phyloP scores from a whole-genome alignment of 2,888 invertebrate species.

The Bombyx huttoni region DNA sequence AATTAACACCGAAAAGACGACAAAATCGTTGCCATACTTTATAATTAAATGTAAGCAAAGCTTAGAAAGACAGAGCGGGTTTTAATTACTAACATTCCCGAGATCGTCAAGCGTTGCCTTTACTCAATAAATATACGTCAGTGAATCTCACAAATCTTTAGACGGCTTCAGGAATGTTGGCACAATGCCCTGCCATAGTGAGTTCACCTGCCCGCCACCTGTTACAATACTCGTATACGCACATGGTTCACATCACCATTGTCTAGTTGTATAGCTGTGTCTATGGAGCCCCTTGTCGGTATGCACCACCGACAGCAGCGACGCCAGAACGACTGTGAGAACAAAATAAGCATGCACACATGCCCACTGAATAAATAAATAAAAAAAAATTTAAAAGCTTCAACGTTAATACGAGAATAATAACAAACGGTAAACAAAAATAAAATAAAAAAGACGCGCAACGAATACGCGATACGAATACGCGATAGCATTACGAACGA shows the following conservation, averaged over 20 bases:
- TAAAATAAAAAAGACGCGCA: no score
- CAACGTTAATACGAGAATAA: no score
- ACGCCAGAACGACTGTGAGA: conserved; percentile 58
- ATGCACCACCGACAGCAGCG: conserved; percentile 59
- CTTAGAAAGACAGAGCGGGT: conserved; percentile 8
- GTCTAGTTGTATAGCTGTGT: conserved; percentile 40
- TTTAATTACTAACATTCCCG: conserved; percentile 11
- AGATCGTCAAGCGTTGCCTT: neutral
- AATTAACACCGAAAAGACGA: neutral
- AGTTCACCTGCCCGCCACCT: conserved; percentile 11
- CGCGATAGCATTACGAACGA: no score
- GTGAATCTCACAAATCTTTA: neutral
- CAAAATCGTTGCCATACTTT: conserved; percentile 7
- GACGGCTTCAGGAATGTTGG: conserved; percentile 6
- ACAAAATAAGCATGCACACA: conserved; percentile 58
- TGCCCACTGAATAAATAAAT: conserved; percentile 20
- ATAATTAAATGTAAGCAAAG: conserved; percentile 16
- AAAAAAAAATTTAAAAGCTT: no score
- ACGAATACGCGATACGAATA: no score
- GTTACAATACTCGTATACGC: conserved; percentile 31
- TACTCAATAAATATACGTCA: neutral
- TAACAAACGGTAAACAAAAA: no score
- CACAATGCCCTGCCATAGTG: conserved; percentile 9
- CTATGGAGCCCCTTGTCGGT: conserved; percentile 34
- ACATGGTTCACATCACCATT: conserved; percentile 38